Evolutionary conservation across 2,888 invertebrate species (phyloP).

Genomic region (Chaetogeoica ovagalla): DNA sequence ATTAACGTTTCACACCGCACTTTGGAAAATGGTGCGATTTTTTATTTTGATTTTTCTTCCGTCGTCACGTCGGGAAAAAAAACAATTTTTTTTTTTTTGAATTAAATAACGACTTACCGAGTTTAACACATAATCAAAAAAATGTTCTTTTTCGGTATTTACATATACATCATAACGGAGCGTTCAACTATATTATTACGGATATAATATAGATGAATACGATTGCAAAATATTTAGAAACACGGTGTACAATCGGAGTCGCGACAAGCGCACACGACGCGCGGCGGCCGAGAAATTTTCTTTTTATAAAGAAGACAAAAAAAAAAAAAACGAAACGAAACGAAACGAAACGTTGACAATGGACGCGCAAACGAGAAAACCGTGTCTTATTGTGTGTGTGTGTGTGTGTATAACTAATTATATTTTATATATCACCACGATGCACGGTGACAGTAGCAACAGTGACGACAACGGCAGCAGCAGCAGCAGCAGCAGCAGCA

Average conservation of each 20-base stretch:
- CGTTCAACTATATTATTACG: no score
- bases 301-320: not conserved
- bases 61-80: not conserved
- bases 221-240: not conserved
- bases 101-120: not conserved
- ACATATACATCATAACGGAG: no score
- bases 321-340: not conserved
- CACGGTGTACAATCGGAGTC: not conserved
- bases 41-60: not conserved
- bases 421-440: not conserved
- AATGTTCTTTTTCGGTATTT: no score
- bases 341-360: constrained; percentile 10
- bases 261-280: not conserved
- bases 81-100: not conserved
- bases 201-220: not conserved
- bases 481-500: not conserved
- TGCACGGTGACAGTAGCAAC: not conserved
- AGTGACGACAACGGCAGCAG: no score
- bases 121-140: no score
- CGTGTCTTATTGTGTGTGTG: constrained; percentile 6
- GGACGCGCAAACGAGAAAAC: constrained; percentile 15
- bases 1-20: no score
- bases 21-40: not conserved
- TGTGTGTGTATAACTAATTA: not conserved
- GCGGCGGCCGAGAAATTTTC: constrained; percentile 19